A percentile compares a stretch with the other conserved stretches of the same genome.
Conservation (phyloP, 2,888 invertebrate genomes). For the Erynnis tages region DNA sequence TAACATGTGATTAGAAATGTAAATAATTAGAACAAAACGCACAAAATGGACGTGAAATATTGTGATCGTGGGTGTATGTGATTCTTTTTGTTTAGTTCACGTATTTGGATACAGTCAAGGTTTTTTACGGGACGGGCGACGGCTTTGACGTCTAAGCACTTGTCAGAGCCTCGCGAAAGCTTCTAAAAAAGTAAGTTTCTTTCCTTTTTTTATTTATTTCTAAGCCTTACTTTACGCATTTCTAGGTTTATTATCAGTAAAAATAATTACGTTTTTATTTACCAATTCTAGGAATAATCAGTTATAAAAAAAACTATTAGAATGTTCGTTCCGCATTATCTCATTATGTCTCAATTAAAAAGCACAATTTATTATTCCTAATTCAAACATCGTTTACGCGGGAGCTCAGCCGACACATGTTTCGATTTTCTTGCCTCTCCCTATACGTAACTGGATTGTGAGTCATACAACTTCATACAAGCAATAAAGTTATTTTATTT, state of each 20-base stretch:
- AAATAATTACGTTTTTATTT: background rate
- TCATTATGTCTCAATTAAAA: background rate
- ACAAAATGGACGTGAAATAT: conserved; percentile 69
- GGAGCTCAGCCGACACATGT: background rate
- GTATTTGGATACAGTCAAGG: conserved; percentile 22
- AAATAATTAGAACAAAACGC: conserved; percentile 59
- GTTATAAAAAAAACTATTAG: background rate
- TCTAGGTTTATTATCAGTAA: conserved; percentile 4
- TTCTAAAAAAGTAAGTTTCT: conserved; percentile 37
- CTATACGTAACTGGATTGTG: background rate
- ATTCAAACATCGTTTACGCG: conserved; percentile 1
- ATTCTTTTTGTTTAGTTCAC: conserved; percentile 36
- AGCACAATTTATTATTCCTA: background rate
- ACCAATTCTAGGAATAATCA: background rate
- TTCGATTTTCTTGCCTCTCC: background rate
- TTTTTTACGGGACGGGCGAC: conserved; percentile 24
- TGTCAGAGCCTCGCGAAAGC: conserved; percentile 32
- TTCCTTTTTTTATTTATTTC: conserved; percentile 25
- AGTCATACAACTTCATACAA: conserved; percentile 13
- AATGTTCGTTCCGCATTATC: too few relatives aligned
- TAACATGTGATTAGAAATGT: conserved; percentile 70
- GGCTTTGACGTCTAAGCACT: conserved; percentile 37
- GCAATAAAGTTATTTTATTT: conserved; percentile 39
- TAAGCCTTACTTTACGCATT: background rate
- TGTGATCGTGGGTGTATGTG: conserved; percentile 60